phyloP scores from a whole-genome alignment of 2,113 vertebrate species.

The Brachypodius melanocephalos region DNA sequence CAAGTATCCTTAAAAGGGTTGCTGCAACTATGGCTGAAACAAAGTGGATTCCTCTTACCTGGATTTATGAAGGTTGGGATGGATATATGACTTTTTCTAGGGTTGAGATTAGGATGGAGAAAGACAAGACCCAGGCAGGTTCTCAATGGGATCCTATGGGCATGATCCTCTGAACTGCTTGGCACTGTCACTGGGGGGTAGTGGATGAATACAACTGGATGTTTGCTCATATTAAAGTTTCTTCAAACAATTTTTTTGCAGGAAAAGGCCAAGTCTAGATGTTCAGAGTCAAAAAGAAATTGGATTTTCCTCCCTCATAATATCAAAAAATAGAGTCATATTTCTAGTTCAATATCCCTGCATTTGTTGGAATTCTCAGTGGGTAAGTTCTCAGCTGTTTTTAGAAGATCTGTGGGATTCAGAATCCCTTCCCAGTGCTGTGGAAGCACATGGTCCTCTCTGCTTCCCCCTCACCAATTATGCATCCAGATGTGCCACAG shows the following conservation, averaged over 20 bases:
- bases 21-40: background rate
- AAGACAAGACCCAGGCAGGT: background rate
- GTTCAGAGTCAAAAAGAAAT: background rate
- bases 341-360: background rate
- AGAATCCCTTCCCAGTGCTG: background rate
- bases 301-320: background rate
- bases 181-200: accelerated
- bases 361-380: background rate
- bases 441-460: background rate
- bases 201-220: background rate
- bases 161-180: background rate
- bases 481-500: accelerated
- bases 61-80: background rate
- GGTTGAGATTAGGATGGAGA: background rate
- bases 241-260: background rate
- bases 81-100: background rate
- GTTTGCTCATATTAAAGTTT: background rate
- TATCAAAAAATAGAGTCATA: background rate
- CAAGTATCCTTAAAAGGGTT: background rate
- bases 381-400: background rate
- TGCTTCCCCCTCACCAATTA: accelerated
- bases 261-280: background rate
- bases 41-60: background rate
- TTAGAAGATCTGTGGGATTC: background rate
- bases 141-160: background rate